phyloP scores from a whole-genome alignment of 2,797 vertebrate genomes.

The Sebastes cheni region DNA sequence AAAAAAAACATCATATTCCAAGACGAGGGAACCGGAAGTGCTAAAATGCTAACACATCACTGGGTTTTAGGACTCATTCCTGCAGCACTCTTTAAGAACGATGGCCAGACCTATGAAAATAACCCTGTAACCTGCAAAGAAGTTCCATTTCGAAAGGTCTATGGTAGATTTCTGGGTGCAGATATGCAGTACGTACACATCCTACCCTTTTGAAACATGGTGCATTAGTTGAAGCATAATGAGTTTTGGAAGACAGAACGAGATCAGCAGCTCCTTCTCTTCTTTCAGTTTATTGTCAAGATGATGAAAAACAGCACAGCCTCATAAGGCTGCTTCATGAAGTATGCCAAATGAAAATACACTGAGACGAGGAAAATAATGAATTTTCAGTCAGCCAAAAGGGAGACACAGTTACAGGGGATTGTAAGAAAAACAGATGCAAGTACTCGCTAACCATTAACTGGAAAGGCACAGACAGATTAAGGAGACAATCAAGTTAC shows the following conservation, averaged over 20 bases:
- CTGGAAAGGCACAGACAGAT: constrained; percentile 23
- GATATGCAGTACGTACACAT: not conserved
- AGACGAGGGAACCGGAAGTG: not conserved
- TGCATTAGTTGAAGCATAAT: not conserved
- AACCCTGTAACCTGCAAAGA: not conserved
- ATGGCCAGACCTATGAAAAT: not conserved
- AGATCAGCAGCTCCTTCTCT: not conserved
- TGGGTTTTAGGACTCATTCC: not conserved
- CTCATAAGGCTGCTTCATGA: not conserved
- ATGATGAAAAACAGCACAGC: not conserved
- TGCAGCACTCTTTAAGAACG: fast-evolving
- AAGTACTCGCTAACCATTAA: constrained; percentile 18
- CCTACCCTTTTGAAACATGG: not conserved
- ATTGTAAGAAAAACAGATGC: not conserved
- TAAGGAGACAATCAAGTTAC: constrained; percentile 54
- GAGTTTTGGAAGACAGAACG: not conserved
- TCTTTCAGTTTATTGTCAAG: not conserved
- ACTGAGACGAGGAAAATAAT: not conserved
- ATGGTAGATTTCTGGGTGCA: not conserved
- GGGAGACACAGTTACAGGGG: not conserved
- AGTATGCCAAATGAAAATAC: not conserved
- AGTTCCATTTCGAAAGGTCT: not conserved
- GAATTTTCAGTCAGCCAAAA: not conserved
- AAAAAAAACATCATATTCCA: not conserved
- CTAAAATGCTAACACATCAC: not conserved